Evolutionary conservation across 2,797 vertebrate genomes (phyloP).

Genomic region (Sebastes taczanowskii): DNA sequence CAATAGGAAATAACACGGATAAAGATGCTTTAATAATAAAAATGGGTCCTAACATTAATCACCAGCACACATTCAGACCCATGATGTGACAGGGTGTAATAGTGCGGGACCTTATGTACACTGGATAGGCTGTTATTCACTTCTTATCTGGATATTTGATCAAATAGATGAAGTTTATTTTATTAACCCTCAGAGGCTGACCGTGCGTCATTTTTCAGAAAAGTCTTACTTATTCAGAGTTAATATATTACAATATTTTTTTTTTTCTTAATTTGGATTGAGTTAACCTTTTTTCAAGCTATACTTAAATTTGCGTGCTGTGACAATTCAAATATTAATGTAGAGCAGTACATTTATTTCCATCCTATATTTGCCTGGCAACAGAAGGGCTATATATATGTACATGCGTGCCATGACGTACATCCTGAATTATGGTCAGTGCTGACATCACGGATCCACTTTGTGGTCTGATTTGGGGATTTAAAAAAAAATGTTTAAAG

Average conservation of each 20-base stretch:
- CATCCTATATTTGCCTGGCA: conserved; percentile 79
- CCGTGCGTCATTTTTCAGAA: not conserved
- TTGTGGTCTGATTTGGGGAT: conserved; percentile 45
- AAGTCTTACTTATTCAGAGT: not conserved
- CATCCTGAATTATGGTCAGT: conserved; percentile 68
- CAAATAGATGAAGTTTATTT: not conserved
- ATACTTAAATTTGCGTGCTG: conserved; percentile 12
- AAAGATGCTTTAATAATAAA: not conserved
- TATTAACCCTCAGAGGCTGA: not conserved
- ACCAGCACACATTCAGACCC: not conserved
- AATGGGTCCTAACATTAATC: not conserved
- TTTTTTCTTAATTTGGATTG: not conserved
- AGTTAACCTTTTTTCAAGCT: not conserved
- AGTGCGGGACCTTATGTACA: not conserved
- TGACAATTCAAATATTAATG: conserved; percentile 54
- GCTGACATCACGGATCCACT: conserved; percentile 70
- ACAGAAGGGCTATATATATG: conserved; percentile 80
- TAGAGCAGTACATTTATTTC: conserved; percentile 49
- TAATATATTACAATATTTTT: too few species aligned
- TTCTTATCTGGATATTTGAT: not conserved
- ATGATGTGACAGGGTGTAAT: not conserved
- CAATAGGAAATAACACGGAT: not conserved
- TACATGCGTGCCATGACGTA: conserved; percentile 66
- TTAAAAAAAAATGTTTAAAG: not conserved
- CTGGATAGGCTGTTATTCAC: not conserved